Evolutionary conservation across 2,888 invertebrate genomes (phyloP), one percentile per base, ranked within the genome.

Genomic region (Chrysolina oricalcia): DNA sequence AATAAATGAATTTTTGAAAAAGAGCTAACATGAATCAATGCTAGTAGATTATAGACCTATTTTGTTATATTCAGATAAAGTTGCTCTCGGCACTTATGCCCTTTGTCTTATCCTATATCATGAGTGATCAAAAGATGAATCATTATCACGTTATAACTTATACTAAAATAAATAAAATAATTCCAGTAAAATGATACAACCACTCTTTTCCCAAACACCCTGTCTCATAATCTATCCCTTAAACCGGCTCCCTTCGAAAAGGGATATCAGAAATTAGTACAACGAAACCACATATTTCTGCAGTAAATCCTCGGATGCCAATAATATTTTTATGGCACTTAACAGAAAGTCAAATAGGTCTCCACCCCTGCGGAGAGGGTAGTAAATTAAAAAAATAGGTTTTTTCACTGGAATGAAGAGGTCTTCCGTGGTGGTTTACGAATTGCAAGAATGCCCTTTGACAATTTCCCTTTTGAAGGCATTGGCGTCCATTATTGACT

Each of bases 261-360:
- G 21, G 59, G 35, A 59, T 59, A 59, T 59, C 27, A 59, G 15
- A 35, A 59, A 59, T 59, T 27, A 27, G 59, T 35, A 59, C 27
- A 59, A 13, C 35, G n/a, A 59, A 59, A 17, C 27, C 59, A 3
- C 59, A 59, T 35, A 59, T 59, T 59, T 59, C 27, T 4, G 23
- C 59, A 27, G 27, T 59, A 59, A 59, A 59, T 59, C 35, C 11
- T 27, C n/a, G 59, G n/a, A 17, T n/a, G 59, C 35, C 35, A 59
- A 59, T 59, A 59, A 59, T 59, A 59, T 59, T 59, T 59, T 59
- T 35, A 59, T 59, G 59, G 59, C 35, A 59, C 59, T 59, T 35
- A 59, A 27, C 59, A 59, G 59, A 59, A 59, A 59, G 59, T 59
- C 59, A 59, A 59, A 59, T 59, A 59, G 35, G 35, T 35, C 27